Conservation (phyloP, 2,113 vertebrate species). For the Helogale parvula region DNA sequence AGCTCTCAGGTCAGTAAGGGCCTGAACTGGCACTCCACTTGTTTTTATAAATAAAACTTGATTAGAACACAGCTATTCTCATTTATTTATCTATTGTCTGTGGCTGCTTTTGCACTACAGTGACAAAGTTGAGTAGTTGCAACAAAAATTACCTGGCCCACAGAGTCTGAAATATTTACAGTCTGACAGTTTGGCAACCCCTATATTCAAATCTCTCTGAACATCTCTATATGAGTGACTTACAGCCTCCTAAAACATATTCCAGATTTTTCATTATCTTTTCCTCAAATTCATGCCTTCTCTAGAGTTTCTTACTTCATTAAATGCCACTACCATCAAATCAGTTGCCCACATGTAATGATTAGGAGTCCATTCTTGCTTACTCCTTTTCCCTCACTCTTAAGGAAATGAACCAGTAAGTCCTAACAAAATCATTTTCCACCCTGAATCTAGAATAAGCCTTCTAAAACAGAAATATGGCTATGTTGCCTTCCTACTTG, state of each 20-base stretch:
- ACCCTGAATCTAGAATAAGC: neutral
- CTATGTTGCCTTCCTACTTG: neutral
- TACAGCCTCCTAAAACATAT: neutral
- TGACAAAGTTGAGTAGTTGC: neutral
- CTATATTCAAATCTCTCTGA: neutral
- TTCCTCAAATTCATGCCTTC: neutral
- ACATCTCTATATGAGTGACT: neutral
- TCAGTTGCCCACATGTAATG: neutral
- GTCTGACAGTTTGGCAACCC: neutral
- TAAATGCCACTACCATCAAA: neutral
- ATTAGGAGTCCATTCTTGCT: neutral
- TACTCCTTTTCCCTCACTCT: neutral
- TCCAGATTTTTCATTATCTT: neutral
- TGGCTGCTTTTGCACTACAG: neutral
- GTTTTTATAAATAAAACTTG: conserved; percentile 18
- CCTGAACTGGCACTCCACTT: neutral
- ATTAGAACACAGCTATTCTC: neutral
- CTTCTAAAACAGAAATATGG: neutral
- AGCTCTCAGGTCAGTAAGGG: neutral
- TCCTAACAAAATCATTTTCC: neutral
- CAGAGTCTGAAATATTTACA: neutral
- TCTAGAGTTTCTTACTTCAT: neutral
- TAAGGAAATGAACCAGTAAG: neutral
- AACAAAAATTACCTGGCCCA: neutral
- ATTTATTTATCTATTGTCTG: neutral